Percentiles rank a stretch among this genome's conserved stretches.
These are phyloP conservation scores for Istiophorus platypterus DNA, from an alignment of 2,113 vertebrate genomes.

Conservation along the genomic window DNA sequence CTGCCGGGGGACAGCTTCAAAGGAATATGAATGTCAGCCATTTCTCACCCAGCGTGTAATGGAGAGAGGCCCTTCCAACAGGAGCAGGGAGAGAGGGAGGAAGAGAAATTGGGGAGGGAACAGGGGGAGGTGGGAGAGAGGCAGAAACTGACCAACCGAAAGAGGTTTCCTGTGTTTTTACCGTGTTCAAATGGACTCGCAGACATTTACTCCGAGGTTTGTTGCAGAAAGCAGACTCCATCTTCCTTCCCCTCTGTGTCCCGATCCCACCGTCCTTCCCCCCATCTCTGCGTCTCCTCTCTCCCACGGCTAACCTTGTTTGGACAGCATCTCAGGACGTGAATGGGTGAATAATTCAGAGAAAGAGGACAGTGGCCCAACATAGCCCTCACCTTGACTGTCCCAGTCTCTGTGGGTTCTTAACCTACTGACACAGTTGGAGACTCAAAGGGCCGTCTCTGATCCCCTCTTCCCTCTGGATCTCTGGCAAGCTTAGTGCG, in stretches of 20 bases:
- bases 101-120: constrained; percentile 7
- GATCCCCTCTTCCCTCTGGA: constrained; percentile 54
- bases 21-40: constrained; percentile 84
- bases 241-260: background rate
- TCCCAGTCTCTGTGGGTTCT: constrained; percentile 55
- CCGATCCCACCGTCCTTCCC: constrained; percentile 4
- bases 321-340: constrained; percentile 65
- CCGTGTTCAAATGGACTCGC: constrained; percentile 23
- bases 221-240: background rate
- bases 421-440: constrained; percentile 82
- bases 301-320: constrained; percentile 70
- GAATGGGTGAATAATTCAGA: constrained; percentile 50
- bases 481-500: constrained; percentile 52
- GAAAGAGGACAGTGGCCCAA: constrained; percentile 49
- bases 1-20: constrained; percentile 76
- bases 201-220: too few relatives aligned
- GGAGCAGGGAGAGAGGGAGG: constrained; percentile 28
- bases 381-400: constrained; percentile 64
- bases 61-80: constrained; percentile 69
- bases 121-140: constrained; percentile 3
- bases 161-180: constrained; percentile 28
- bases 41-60: constrained; percentile 81
- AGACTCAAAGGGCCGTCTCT: constrained; percentile 61
- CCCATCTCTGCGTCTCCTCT: background rate
- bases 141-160: constrained; percentile 30